Evolutionary conservation across 2,113 vertebrate genomes (phyloP).

Genomic region (Oophaga pumilio): DNA sequence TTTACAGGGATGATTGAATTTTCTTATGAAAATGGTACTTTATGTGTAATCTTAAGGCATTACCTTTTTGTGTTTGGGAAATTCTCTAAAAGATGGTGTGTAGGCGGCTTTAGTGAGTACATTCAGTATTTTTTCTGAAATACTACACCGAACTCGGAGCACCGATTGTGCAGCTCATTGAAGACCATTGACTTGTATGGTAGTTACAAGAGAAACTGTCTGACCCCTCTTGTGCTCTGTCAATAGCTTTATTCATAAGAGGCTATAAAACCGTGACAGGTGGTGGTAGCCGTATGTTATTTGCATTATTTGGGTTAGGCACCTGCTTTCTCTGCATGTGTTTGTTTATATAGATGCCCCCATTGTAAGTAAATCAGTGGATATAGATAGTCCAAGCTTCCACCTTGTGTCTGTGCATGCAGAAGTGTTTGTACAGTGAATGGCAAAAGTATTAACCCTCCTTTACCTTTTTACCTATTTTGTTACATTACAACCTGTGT

Average conservation of each 20-base stretch:
- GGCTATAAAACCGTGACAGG: constrained; percentile 45
- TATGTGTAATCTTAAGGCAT: not conserved
- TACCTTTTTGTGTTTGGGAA: not conserved
- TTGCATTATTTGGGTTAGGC: constrained; percentile 31
- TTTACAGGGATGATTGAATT: no score
- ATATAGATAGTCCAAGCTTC: constrained; percentile 13
- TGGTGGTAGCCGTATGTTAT: constrained; percentile 19
- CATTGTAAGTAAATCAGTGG: constrained; percentile 1
- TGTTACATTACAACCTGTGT: no score
- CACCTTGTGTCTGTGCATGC: not conserved
- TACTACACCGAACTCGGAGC: not conserved
- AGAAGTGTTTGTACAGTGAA: not conserved
- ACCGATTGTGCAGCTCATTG: not conserved
- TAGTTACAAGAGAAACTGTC: constrained; percentile 13
- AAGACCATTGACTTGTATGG: constrained; percentile 13
- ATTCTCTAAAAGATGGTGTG: not conserved
- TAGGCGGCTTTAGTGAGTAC: no score
- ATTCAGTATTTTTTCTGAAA: not conserved
- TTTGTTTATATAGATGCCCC: constrained; percentile 29
- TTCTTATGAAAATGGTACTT: no score
- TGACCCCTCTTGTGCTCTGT: constrained; percentile 28
- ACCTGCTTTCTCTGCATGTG: constrained; percentile 39
- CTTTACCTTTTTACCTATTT: no score
- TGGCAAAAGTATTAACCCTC: no score
- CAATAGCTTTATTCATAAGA: constrained; percentile 45